Percentiles rank a stretch among this genome's conserved stretches.
Evolutionary conservation across 1,140 invertebrate genomes (phyloP).

Genomic region (Tyrophagus putrescentiae): DNA sequence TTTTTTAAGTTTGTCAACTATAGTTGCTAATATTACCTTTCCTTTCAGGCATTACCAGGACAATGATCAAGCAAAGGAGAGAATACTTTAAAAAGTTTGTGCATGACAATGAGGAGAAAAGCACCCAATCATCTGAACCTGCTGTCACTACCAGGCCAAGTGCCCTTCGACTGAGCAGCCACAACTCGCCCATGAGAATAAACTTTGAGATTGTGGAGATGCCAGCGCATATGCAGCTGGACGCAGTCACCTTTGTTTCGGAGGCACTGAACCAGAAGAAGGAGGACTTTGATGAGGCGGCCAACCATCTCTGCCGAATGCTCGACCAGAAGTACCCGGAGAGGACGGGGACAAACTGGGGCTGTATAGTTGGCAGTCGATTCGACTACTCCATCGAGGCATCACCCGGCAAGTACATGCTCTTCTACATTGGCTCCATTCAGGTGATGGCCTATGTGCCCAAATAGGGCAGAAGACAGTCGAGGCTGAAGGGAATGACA

Average conservation of each 20-base stretch:
- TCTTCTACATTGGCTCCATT: constrained; percentile 18
- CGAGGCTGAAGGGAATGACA: too few relatives aligned
- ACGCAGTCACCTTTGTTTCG: constrained; percentile 4
- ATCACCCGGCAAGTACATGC: constrained; percentile 15
- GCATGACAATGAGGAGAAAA: background rate
- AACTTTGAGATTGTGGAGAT: constrained; percentile 20
- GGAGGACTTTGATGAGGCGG: constrained; percentile 4
- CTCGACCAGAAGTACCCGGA: constrained; percentile 16
- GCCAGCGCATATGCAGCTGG: constrained; percentile 19
- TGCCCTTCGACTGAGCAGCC: too few relatives aligned
- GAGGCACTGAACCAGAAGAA: constrained; percentile 1
- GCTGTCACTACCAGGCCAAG: too few relatives aligned
- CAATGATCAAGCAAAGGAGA: background rate
- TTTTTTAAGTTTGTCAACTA: background rate
- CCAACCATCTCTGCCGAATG: constrained; percentile 10
- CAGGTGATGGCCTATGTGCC: constrained; percentile 16
- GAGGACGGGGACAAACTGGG: background rate
- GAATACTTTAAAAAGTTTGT: background rate
- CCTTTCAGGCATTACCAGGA: background rate
- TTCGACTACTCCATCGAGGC: constrained; percentile 12
- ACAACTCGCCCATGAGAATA: too few relatives aligned
- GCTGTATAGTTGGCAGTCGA: constrained; percentile 5
- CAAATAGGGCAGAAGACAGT: too few relatives aligned
- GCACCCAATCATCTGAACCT: too few relatives aligned
- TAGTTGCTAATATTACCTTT: background rate